These are phyloP conservation scores for Diogma glabrata DNA, from an alignment of 2,888 invertebrate genomes.

Conservation along the genomic window DNA sequence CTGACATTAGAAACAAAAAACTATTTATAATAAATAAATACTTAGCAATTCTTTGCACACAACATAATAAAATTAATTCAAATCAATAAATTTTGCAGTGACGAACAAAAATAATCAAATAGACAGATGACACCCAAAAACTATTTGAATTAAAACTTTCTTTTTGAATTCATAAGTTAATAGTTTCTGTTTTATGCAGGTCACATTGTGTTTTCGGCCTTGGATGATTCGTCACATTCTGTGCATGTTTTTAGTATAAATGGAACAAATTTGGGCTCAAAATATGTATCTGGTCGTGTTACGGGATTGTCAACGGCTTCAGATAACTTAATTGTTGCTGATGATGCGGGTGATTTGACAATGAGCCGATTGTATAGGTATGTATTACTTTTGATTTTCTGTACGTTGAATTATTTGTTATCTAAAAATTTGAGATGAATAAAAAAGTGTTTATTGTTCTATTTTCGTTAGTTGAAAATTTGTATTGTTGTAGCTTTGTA, in stretches of 20 bases:
- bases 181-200: conserved; percentile 34
- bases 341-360: conserved; percentile 43
- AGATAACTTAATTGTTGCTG: conserved; percentile 39
- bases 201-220: conserved; percentile 43
- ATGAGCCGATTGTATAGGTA: conserved; percentile 39
- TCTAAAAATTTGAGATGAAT: neutral
- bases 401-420: neutral
- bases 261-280: conserved; percentile 39
- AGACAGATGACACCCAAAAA: no score
- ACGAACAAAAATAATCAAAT: no score
- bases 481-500: no score
- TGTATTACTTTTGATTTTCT: conserved; percentile 17
- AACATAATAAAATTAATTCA: no score
- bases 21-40: no score
- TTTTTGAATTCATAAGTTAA: no score
- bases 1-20: no score
- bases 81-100: no score
- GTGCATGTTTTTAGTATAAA: conserved; percentile 42
- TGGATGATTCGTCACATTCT: conserved; percentile 39
- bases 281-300: conserved; percentile 40
- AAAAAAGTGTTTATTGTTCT: no score
- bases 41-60: no score
- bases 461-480: no score
- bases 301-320: conserved; percentile 39
- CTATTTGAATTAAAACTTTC: no score